Evolutionary conservation across 2,888 invertebrate genomes (phyloP).

Genomic region (Timema cristinae): DNA sequence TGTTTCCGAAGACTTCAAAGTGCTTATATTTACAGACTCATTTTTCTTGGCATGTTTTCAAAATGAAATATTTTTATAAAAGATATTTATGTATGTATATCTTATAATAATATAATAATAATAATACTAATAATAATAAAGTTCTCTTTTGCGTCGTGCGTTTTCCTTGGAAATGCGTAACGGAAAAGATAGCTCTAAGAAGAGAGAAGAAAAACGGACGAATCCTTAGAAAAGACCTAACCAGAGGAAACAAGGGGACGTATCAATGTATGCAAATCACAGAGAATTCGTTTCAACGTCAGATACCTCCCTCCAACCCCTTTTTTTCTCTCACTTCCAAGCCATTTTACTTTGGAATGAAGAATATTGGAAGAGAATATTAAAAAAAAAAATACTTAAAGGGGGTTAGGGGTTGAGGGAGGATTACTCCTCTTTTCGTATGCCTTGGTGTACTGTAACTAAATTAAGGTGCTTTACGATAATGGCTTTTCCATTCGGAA

Average conservation of each 20-base stretch:
- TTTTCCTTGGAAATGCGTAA: not conserved
- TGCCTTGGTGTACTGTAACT: no score
- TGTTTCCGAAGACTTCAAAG: conserved; percentile 8
- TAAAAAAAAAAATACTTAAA: not conserved
- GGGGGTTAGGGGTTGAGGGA: no score
- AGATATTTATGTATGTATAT: no score
- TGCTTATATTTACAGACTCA: conserved; percentile 24
- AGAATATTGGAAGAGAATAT: conserved; percentile 1
- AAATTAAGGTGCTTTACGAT: no score
- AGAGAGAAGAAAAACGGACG: conserved; percentile 15
- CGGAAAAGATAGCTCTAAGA: conserved; percentile 14
- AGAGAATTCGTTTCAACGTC: conserved; percentile 18
- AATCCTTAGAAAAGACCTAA: not conserved
- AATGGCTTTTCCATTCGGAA: no score
- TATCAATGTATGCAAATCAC: conserved; percentile 25
- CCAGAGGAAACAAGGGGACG: conserved; percentile 1
- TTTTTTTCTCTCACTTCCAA: conserved; percentile 20
- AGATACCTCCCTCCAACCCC: not conserved
- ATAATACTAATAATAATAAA: no score
- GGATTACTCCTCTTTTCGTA: no score
- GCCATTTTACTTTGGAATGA: conserved; percentile 8
- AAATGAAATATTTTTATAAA: no score
- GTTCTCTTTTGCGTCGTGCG: conserved; percentile 4
- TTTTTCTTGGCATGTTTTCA: conserved; percentile 10
- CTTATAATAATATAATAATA: conserved; percentile 13